Evolutionary conservation across 1,140 invertebrate species (phyloP).

Genomic region (Apocrypta bakeri): DNA sequence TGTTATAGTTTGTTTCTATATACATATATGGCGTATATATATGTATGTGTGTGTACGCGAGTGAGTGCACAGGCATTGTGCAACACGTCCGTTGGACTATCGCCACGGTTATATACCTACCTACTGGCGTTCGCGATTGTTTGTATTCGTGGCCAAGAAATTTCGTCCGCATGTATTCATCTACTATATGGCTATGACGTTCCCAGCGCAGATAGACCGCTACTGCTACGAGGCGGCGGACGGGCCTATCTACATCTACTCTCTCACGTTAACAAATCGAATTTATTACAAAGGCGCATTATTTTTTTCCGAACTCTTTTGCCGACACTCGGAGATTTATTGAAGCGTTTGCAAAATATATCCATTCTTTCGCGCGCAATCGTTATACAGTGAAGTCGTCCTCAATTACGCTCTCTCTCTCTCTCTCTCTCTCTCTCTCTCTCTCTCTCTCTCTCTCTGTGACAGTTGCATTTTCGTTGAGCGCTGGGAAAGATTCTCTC

Average conservation of each 20-base stretch:
- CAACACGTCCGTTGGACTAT: constrained; percentile 19
- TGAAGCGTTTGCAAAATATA: constrained; percentile 37
- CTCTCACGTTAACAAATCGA: constrained; percentile 41
- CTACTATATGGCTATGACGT: constrained; percentile 12
- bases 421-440: no score
- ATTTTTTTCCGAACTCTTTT: neutral
- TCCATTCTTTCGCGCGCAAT: neutral
- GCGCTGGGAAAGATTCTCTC: neutral
- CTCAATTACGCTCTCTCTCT: neutral
- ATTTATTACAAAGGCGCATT: constrained; percentile 40
- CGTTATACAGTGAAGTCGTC: neutral
- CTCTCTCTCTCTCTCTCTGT: no score
- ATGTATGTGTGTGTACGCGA: neutral
- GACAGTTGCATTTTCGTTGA: neutral
- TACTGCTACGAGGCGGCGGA: neutral
- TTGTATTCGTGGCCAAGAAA: constrained; percentile 14
- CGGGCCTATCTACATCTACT: neutral
- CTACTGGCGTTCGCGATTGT: constrained; percentile 9
- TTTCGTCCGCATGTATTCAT: constrained; percentile 28
- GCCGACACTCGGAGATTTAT: constrained; percentile 31
- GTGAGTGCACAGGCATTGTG: no score
- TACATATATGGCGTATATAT: neutral
- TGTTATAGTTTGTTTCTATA: no score
- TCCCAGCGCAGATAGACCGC: constrained; percentile 24
- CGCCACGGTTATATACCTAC: neutral